Percentiles rank a stretch among this genome's conserved stretches.
These are phyloP conservation scores for Ellobius talpinus DNA, from an alignment of 2,113 vertebrate species.

Conservation along the genomic window DNA sequence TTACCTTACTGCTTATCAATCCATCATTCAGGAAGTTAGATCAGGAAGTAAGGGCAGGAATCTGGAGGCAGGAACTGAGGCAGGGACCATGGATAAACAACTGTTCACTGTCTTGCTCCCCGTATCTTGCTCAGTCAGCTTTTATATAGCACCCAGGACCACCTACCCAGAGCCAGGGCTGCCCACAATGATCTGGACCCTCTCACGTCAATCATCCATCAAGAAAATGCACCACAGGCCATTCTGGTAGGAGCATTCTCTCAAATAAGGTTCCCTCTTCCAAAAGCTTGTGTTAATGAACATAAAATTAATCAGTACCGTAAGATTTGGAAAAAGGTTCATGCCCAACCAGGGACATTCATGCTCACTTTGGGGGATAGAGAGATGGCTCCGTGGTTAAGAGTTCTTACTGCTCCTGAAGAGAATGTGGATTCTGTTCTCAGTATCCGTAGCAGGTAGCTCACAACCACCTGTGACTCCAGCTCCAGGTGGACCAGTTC, in stretches of 20 bases:
- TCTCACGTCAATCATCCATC: background rate
- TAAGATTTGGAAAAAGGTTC: background rate
- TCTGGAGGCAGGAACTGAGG: background rate
- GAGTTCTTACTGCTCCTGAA: background rate
- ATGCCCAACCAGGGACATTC: background rate
- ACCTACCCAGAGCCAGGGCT: background rate
- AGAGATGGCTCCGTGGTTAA: background rate
- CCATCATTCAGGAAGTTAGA: background rate
- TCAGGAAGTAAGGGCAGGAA: background rate
- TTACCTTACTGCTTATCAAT: background rate
- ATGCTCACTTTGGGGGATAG: background rate
- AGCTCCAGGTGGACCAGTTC: background rate
- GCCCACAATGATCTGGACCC: no score
- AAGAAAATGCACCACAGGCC: background rate
- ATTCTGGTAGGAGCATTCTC: background rate
- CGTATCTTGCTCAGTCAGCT: background rate
- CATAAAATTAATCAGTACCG: no score
- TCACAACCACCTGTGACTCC: background rate
- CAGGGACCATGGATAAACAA: no score
- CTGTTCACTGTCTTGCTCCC: background rate
- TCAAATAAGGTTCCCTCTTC: background rate
- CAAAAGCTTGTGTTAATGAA: background rate
- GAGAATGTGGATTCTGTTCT: background rate
- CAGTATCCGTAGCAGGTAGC: background rate
- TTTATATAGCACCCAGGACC: background rate